phyloP scores from a whole-genome alignment of 1,140 invertebrate genomes.

The Bombus cullumanus region DNA sequence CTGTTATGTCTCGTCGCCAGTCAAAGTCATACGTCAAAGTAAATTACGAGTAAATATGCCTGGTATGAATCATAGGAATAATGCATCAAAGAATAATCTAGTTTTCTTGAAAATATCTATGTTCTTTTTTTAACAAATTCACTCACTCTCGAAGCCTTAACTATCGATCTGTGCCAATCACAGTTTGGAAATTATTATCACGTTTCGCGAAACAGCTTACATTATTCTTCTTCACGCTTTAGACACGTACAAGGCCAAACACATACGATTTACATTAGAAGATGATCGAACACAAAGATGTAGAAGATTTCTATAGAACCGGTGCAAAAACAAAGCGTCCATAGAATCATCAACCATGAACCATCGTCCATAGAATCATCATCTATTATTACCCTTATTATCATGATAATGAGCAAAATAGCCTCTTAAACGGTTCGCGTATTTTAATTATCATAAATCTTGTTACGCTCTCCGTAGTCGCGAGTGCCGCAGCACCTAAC shows the following conservation, averaged over 20 bases:
- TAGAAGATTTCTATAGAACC: too few relatives aligned
- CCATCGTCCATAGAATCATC: background rate
- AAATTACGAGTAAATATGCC: background rate
- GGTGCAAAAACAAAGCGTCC: background rate
- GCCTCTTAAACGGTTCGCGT: constrained; percentile 49
- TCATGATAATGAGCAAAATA: constrained; percentile 51
- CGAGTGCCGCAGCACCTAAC: background rate
- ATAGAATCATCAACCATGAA: constrained; percentile 18
- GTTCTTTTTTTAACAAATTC: background rate
- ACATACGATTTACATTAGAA: background rate
- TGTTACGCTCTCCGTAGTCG: constrained; percentile 36
- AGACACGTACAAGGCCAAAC: background rate
- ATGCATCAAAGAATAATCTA: background rate
- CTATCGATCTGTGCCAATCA: background rate
- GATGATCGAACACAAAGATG: background rate
- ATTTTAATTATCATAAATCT: constrained; percentile 67
- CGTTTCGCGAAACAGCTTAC: too few relatives aligned
- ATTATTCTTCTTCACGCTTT: background rate
- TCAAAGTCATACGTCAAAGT: background rate
- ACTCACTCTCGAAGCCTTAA: background rate
- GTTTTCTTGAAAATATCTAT: background rate
- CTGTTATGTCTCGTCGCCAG: background rate
- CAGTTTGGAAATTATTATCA: background rate
- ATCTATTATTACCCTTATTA: constrained; percentile 57
- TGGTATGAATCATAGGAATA: background rate